Evolutionary conservation across 2,888 invertebrate species (phyloP).

Genomic region (Nebria brevicollis): DNA sequence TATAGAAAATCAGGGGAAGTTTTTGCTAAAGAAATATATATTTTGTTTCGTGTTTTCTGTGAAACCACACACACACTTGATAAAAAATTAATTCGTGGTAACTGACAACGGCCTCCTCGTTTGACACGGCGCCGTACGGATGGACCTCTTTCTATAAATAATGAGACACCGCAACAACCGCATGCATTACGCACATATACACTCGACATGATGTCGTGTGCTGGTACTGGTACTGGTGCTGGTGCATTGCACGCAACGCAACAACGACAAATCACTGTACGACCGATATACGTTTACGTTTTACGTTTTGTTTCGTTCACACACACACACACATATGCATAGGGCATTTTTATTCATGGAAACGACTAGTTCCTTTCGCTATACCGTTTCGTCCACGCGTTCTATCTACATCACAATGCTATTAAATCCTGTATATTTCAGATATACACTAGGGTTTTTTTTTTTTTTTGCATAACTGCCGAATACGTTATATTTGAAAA

Average conservation of each 20-base stretch:
- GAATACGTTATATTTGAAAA: neutral
- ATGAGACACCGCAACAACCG: neutral
- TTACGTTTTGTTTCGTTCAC: neutral
- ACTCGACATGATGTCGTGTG: neutral
- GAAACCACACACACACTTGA: neutral
- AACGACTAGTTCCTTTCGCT: neutral
- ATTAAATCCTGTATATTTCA: neutral
- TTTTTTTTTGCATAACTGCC: constrained; percentile 1
- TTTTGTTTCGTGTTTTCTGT: neutral
- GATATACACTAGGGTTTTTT: neutral
- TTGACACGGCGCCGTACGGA: neutral
- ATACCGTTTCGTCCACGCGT: neutral
- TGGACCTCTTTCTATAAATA: neutral
- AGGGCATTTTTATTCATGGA: neutral
- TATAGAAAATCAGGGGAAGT: no score
- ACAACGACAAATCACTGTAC: neutral
- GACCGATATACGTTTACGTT: neutral
- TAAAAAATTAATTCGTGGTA: neutral
- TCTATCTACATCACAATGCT: neutral
- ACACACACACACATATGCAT: neutral
- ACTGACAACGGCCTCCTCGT: neutral
- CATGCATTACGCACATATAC: neutral
- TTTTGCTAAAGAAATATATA: no score
- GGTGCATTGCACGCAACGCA: neutral
- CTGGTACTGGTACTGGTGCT: no score